Conservation (phyloP, 2,797 vertebrate species). For the Nothura maculosa region DNA sequence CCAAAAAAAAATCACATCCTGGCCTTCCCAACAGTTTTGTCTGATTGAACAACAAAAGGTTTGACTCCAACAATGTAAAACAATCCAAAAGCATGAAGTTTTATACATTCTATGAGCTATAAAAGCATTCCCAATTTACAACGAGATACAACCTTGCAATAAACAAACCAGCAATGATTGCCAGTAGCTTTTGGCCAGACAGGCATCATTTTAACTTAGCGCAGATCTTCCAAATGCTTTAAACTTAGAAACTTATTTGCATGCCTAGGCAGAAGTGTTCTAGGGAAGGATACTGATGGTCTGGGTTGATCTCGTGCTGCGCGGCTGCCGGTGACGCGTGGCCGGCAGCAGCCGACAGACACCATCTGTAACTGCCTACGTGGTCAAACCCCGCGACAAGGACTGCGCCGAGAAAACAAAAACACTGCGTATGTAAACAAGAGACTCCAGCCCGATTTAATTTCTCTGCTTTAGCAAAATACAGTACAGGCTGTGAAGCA, state of each 20-base stretch:
- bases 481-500: constrained; percentile 14
- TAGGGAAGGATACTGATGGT: neutral
- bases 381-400: neutral
- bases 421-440: constrained; percentile 23
- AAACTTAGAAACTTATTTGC: neutral
- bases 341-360: neutral
- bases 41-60: neutral
- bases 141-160: neutral
- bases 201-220: neutral
- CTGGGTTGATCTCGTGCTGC: neutral
- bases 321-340: neutral
- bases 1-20: neutral
- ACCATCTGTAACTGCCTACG: neutral
- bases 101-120: neutral
- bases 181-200: neutral
- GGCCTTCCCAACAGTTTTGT: neutral
- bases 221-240: neutral
- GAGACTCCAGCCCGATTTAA: constrained; percentile 22
- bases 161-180: neutral
- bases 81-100: neutral
- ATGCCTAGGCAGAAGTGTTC: neutral
- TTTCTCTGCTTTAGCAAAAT: constrained; percentile 11
- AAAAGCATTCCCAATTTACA: neutral
- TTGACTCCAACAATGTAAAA: neutral
- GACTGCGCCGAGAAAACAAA: neutral